A percentile compares a stretch with the other conserved stretches of the same genome.
Conservation (phyloP, 1,140 invertebrate species). For the Lepidurus arcticus region DNA sequence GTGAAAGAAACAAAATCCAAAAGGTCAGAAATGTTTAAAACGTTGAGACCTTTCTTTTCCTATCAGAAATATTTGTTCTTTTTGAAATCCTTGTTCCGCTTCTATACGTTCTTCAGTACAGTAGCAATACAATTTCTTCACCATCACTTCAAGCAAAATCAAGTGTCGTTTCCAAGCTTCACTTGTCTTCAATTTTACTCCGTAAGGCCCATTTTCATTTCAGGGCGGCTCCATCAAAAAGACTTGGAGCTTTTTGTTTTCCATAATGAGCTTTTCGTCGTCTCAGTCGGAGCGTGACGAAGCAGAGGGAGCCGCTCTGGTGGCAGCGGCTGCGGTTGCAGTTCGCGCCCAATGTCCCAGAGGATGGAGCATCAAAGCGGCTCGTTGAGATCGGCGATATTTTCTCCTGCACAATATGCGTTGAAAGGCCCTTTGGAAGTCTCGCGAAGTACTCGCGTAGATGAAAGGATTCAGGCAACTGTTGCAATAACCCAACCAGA, state of each 20-base stretch:
- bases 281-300: conserved; percentile 1
- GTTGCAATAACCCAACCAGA: conserved; percentile 67
- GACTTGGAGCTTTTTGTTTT: neutral
- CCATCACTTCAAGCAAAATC: conserved; percentile 1
- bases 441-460: conserved; percentile 55
- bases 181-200: neutral
- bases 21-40: neutral
- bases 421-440: conserved; percentile 53
- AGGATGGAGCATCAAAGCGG: conserved; percentile 4
- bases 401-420: conserved; percentile 44
- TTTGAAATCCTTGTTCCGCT: neutral
- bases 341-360: conserved; percentile 12
- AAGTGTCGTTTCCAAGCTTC: neutral
- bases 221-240: neutral
- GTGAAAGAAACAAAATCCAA: neutral
- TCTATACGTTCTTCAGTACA: neutral
- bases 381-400: conserved; percentile 24
- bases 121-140: conserved; percentile 14
- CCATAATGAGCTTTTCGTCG: neutral
- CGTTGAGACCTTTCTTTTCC: neutral
- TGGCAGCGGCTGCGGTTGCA: neutral
- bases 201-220: neutral
- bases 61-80: neutral
- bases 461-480: conserved; percentile 65
- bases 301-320: neutral